Evolutionary conservation across 2,113 vertebrate species (phyloP).

Genomic region (Rhinichthys klamathensis): DNA sequence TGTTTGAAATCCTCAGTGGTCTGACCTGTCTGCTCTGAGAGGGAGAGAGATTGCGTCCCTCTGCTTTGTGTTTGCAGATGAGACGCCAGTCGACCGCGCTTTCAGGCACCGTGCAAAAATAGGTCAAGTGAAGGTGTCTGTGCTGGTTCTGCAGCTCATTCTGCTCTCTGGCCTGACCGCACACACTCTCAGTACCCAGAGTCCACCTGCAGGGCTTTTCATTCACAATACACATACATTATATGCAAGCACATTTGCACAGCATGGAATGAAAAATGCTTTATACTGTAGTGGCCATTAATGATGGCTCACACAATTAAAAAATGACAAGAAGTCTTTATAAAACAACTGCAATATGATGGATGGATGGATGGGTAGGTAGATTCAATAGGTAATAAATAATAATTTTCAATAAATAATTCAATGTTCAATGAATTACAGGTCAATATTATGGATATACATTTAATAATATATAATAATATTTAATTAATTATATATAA

Average conservation of each 20-base stretch:
- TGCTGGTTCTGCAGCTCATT: background rate
- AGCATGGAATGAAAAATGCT: background rate
- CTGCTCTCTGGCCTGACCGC: background rate
- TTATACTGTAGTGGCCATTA: background rate
- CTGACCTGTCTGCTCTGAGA: slow-evolving; percentile 33
- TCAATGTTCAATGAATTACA: no score
- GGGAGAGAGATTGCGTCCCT: slow-evolving; percentile 13
- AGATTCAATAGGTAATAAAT: background rate
- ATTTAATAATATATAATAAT: no score
- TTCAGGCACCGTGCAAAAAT: background rate
- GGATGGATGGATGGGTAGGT: no score
- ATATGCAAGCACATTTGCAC: background rate
- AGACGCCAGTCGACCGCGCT: slow-evolving; percentile 16
- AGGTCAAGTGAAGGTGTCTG: background rate
- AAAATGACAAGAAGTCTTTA: background rate
- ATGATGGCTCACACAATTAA: background rate
- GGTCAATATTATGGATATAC: no score
- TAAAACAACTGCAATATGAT: background rate
- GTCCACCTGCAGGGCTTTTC: slow-evolving; percentile 10
- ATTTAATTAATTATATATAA: no score
- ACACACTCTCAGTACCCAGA: background rate
- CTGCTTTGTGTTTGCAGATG: slow-evolving; percentile 29
- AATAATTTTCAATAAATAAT: background rate
- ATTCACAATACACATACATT: background rate
- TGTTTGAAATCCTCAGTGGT: slow-evolving; percentile 30